A percentile compares a stretch with the other conserved stretches of the same genome.
phyloP scores from a whole-genome alignment of 2,888 invertebrate species.

The Tetranychus piercei region DNA sequence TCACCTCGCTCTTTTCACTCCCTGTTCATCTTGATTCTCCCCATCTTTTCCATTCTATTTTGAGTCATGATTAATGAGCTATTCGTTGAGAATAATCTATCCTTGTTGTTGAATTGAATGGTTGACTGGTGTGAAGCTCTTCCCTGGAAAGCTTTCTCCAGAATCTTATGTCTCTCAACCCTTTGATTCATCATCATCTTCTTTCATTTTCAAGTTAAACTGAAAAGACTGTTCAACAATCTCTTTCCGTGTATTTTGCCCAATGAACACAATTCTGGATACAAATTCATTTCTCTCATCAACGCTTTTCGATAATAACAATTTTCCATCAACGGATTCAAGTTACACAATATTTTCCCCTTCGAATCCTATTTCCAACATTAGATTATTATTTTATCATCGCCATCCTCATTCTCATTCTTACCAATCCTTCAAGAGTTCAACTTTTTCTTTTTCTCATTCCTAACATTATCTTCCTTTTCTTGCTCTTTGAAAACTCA shows the following conservation, averaged over 20 bases:
- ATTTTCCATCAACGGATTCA: background rate
- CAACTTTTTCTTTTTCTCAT: background rate
- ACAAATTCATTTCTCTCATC: background rate
- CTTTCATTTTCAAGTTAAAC: background rate
- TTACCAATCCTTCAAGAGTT: background rate
- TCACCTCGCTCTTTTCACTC: background rate
- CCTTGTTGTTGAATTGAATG: background rate
- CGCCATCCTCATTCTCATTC: background rate
- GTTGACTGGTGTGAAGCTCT: background rate
- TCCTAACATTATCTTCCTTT: background rate
- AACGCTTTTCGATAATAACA: background rate
- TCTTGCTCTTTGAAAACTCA: too few species aligned
- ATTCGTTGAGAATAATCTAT: background rate
- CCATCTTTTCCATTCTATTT: background rate
- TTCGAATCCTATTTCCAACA: background rate
- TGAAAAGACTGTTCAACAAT: background rate
- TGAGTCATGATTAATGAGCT: background rate
- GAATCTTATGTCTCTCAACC: background rate
- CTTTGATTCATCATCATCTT: background rate
- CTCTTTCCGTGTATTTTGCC: background rate
- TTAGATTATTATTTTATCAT: background rate
- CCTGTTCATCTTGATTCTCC: background rate
- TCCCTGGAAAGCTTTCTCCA: background rate
- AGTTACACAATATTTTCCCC: background rate
- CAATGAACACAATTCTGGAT: background rate